Conservation (phyloP, 1,140 invertebrate species). For the Nautilus pompilius region DNA sequence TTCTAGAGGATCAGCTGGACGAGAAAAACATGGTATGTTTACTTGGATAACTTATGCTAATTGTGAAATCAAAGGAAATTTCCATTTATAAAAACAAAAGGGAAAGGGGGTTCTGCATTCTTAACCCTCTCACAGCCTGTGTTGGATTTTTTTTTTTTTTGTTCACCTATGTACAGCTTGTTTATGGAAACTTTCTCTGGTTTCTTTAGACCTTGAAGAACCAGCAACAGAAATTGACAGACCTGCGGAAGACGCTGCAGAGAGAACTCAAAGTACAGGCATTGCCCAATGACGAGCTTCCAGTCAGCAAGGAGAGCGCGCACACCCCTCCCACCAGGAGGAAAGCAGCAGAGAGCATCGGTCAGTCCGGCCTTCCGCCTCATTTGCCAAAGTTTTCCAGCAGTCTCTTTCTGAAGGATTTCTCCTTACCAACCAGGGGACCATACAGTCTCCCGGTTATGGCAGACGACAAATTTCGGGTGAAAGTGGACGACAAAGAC, state of each 20-base stretch:
- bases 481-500: constrained; percentile 57
- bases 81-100: too few relatives aligned
- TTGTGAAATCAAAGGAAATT: too few relatives aligned
- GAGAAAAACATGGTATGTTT: constrained; percentile 73
- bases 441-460: constrained; percentile 3
- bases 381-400: not conserved
- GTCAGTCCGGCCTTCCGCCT: not conserved
- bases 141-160: constrained; percentile 2
- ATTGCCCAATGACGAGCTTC: constrained; percentile 45
- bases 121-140: not conserved
- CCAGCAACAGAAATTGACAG: constrained; percentile 77
- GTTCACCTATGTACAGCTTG: too few relatives aligned
- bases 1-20: constrained; percentile 71
- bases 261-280: constrained; percentile 69
- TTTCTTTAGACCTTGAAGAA: constrained; percentile 77
- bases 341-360: constrained; percentile 3
- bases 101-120: not conserved
- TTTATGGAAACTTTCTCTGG: too few relatives aligned
- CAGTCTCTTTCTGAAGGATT: not conserved
- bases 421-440: not conserved
- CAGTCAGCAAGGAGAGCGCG: constrained; percentile 15
- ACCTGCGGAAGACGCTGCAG: constrained; percentile 88
- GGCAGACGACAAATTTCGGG: not conserved
- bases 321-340: constrained; percentile 18
- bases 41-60: too few relatives aligned